Evolutionary conservation across 2,797 vertebrate species (phyloP).

Genomic region (Poecilia wingei): DNA sequence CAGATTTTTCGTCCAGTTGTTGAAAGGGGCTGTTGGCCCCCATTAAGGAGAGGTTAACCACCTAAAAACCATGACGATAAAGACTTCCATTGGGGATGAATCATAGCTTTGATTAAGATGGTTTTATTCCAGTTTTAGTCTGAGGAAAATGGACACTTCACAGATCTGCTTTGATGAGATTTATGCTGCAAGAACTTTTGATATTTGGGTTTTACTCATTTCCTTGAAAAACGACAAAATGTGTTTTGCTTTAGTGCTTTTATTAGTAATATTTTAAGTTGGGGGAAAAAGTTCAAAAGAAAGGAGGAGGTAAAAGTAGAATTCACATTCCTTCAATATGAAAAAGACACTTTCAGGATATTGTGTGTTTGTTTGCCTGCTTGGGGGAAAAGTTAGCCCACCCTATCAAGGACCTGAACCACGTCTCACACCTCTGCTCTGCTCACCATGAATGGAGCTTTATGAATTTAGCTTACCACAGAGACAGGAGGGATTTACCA

Average conservation of each 20-base stretch:
- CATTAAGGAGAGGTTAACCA: slow-evolving; percentile 34
- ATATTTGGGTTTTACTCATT: slow-evolving; percentile 48
- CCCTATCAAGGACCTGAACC: slow-evolving; percentile 29
- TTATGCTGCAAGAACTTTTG: slow-evolving; percentile 49
- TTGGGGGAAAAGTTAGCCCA: slow-evolving; percentile 36
- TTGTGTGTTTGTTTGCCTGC: slow-evolving; percentile 23
- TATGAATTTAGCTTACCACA: slow-evolving; percentile 43
- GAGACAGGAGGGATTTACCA: slow-evolving; percentile 70
- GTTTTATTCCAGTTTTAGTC: slow-evolving; percentile 54
- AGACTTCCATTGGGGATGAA: slow-evolving; percentile 51
- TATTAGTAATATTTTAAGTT: neutral
- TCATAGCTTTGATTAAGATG: slow-evolving; percentile 70
- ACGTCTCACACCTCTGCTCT: slow-evolving; percentile 48
- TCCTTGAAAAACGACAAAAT: slow-evolving; percentile 55
- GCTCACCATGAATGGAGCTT: slow-evolving; percentile 63
- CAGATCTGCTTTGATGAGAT: slow-evolving; percentile 39
- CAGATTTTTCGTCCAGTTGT: slow-evolving; percentile 15
- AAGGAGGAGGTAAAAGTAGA: neutral
- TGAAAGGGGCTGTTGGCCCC: slow-evolving; percentile 24
- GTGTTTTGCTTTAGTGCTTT: slow-evolving; percentile 8
- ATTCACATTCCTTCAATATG: slow-evolving; percentile 28
- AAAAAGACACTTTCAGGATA: slow-evolving; percentile 31
- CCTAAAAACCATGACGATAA: slow-evolving; percentile 18
- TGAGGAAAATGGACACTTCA: slow-evolving; percentile 56
- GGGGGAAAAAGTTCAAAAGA: neutral